Percentiles rank a stretch among this genome's conserved stretches.
Evolutionary conservation across 2,113 vertebrate genomes (phyloP).

Genomic region (Prunella fulvescens): DNA sequence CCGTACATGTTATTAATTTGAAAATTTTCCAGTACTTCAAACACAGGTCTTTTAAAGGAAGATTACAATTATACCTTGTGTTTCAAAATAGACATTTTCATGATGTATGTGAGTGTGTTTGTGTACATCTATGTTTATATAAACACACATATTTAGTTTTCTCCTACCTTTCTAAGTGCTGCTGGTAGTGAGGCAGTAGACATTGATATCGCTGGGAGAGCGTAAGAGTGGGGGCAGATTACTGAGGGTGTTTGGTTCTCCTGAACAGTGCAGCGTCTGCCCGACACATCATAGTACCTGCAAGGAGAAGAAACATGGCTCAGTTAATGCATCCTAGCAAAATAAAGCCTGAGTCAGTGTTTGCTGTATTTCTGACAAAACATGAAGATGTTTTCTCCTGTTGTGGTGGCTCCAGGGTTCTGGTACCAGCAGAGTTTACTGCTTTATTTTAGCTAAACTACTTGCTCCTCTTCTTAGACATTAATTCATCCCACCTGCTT

Average conservation of each 20-base stretch:
- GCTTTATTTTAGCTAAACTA: not conserved
- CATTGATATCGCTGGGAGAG: constrained; percentile 43
- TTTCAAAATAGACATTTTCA: not conserved
- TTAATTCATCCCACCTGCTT: not conserved
- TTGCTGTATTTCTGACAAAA: not conserved
- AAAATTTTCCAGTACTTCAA: constrained; percentile 36
- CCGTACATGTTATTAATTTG: not conserved
- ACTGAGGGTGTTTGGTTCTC: not conserved
- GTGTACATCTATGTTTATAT: not conserved
- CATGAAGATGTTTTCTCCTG: not conserved
- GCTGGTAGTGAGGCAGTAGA: constrained; percentile 60
- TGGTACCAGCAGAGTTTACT: not conserved
- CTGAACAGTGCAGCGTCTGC: not conserved
- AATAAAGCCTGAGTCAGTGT: not conserved
- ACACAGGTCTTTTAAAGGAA: not conserved
- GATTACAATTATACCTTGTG: not conserved
- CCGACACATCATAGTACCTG: constrained; percentile 47
- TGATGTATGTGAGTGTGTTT: not conserved
- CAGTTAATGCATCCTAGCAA: not conserved
- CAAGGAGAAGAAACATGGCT: not conserved
- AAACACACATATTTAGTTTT: not conserved
- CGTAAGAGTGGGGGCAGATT: not conserved
- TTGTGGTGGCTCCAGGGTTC: not conserved
- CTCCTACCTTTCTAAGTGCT: constrained; percentile 53
- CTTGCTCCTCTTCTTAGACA: not conserved